Evolutionary conservation across 1,140 invertebrate genomes (phyloP), one percentile per base, ranked within the genome.

Genomic region (Saccostrea glomerata): DNA sequence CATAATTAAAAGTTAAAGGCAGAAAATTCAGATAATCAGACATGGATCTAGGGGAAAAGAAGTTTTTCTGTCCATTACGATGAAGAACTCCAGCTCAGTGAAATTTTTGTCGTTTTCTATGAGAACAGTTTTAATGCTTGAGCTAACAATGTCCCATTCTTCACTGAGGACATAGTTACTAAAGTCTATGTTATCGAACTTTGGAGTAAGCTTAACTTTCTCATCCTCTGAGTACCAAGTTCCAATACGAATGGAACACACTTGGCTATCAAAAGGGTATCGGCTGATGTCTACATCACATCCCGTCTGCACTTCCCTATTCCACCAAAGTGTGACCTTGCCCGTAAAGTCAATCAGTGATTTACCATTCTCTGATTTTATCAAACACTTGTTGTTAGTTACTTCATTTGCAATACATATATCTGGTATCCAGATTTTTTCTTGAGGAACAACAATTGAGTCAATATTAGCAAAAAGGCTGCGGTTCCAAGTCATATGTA

Each of bases 261-360:
- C 40, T 56, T 88, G 87, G 9, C 11, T 73, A 58, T 88, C 87
- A 82, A 88, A 88, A 36, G 87, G 87, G 30, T 85, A 88, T 23
- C 54, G 66, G 17, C 20, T 55, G 12, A 86, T 86, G 17, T 86
- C 66, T 9, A 86, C 70, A 55, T 86, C 17, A 55, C 85, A 86
- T 54, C 20, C 12, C 6, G 63, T 86, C 23, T 73, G 63, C 4
- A 86, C 23, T 0, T 55, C 63, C 25, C 40, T 70, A 54, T 58
- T 23, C 30, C 30, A n/a, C 63, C 66, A 86, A 12, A 40, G 25
- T 2, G 56, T 77, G n/a, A 86, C 56, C n/a, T 40, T n/a, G 7
- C 85, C 85, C 20, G 40, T 77, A 17, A 23, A 55, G 2, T 86
- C 30, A 47, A 86, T 12, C n/a, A 86, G 30, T 20, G 54, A 15